Percentiles rank a stretch among this genome's conserved stretches.
Conservation (phyloP, 2,113 vertebrate species). For the Lontra canadensis region DNA sequence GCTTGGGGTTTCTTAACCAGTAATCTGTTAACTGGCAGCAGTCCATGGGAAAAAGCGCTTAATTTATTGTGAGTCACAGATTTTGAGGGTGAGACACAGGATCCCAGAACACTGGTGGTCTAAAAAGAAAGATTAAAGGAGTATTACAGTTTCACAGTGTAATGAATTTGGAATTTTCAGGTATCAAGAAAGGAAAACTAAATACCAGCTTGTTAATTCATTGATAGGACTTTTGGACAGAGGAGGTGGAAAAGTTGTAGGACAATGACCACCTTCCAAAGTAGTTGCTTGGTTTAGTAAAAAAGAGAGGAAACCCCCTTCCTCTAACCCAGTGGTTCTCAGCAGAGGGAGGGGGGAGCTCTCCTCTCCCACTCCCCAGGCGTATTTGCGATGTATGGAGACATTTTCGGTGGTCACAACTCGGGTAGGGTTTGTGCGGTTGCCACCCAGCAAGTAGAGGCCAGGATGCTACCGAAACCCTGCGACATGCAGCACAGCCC, state of each 20-base stretch:
- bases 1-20: constrained; percentile 47
- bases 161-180: constrained; percentile 34
- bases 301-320: neutral
- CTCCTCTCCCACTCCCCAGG: neutral
- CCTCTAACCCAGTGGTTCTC: neutral
- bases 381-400: neutral
- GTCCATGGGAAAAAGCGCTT: constrained; percentile 69
- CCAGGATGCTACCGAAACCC: too few relatives aligned
- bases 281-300: neutral
- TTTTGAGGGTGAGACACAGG: constrained; percentile 45
- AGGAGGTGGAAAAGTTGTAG: neutral
- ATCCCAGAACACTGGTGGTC: constrained; percentile 28
- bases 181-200: constrained; percentile 24
- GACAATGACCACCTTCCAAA: neutral
- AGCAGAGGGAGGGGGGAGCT: neutral
- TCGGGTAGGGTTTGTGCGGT: fast-evolving
- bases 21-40: constrained; percentile 72
- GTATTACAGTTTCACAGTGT: constrained; percentile 10
- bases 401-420: neutral
- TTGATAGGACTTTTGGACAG: neutral
- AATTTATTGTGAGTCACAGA: constrained; percentile 78
- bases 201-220: neutral
- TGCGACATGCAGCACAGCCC: fast-evolving
- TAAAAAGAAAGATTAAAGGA: constrained; percentile 54
- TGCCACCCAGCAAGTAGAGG: neutral